phyloP scores from a whole-genome alignment of 2,113 vertebrate species.

The Merops nubicus region DNA sequence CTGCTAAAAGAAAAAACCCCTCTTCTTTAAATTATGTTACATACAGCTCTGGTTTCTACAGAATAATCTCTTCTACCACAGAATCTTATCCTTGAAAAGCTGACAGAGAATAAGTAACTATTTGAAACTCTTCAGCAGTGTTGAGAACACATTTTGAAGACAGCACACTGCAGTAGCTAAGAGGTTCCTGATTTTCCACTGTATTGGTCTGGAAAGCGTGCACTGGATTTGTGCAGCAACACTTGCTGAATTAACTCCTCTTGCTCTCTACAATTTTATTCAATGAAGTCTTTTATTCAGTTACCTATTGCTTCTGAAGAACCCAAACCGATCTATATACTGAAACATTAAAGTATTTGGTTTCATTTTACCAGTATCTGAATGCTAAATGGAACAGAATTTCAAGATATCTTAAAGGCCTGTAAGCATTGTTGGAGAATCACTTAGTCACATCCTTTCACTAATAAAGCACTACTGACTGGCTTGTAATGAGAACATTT shows the following conservation, averaged over 20 bases:
- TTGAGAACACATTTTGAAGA: background rate
- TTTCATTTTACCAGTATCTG: background rate
- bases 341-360: background rate
- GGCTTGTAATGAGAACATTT: background rate
- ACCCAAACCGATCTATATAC: background rate
- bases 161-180: background rate
- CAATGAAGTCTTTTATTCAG: background rate
- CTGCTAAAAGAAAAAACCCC: accelerated
- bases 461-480: background rate
- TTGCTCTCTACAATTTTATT: background rate
- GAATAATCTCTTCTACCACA: background rate
- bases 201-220: background rate
- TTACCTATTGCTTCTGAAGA: background rate
- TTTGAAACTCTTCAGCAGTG: background rate
- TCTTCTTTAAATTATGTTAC: background rate
- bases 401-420: background rate
- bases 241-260: background rate
- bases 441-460: background rate
- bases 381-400: background rate
- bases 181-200: background rate
- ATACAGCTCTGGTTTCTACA: background rate
- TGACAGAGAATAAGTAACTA: background rate
- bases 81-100: background rate
- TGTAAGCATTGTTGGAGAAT: background rate
- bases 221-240: background rate